Evolutionary conservation across 64 coral and sea anemone species (phyloP), one percentile per base, ranked within the genome.

Genomic region (Montipora efflorescens): DNA sequence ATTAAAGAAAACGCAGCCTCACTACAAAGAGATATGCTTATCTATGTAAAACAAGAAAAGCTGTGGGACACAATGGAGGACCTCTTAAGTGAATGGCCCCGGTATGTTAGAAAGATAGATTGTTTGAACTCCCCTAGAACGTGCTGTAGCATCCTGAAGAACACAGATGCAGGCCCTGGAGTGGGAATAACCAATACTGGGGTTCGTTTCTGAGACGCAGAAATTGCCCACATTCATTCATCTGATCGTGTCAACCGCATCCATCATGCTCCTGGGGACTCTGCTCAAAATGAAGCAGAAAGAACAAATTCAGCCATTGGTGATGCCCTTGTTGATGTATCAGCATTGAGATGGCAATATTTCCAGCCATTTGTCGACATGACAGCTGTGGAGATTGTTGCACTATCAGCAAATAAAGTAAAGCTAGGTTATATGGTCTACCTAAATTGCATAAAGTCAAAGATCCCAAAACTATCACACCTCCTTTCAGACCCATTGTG

Each of bases 201-300:
- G 70, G 90, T 92, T 36, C 72, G 53, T n/a, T 93, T 87, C 79
- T 87, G 52, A 75, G 82, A 93, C 62, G 83, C 64, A 67, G 91
- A 87, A 86, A 86, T 87, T 79, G 90, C 90, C 18, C 25, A 25
- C 82, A 92, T 85, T 28, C 90, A 92, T 59, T 92, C 90, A 59
- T 92, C 68, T 75, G 90, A 92, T 64, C 69, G 80, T 92, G 90
- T 87, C 46, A 87, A 93, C 84, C 6, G 51, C 23, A 93, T 93
- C 21, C 81, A 93, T 75, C 81, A 52, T 78, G 91, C 72, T 48
- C 59, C 81, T 44, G 82, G 74, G n/a, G 82, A 87, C 52, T 87
- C 91, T 55, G 73, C 81, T 11, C 82, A 93, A 67, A 90, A 83
- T 61, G 23, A 92, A 67, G 55, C 78, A 80, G 77, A 82, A 48